These are phyloP conservation scores for Sarcophaga bullata DNA, from an alignment of 1,140 invertebrate genomes.

Conservation along the genomic window DNA sequence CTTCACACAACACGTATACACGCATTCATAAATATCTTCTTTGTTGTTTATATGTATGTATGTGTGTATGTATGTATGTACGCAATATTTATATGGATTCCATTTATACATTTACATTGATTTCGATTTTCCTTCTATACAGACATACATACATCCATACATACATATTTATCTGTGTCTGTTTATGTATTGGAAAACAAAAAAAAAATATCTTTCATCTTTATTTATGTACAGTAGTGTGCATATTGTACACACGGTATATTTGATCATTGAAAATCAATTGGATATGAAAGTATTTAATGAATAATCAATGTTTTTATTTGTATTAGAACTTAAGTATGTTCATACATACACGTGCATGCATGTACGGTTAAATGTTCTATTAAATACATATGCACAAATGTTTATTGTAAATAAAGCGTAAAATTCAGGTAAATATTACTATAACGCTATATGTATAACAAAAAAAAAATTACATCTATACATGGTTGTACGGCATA, in stretches of 20 bases:
- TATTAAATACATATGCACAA: background rate
- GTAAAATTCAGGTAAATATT: constrained; percentile 6
- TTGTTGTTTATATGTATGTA: too few species aligned
- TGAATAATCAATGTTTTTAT: constrained; percentile 29
- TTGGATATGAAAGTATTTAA: constrained; percentile 32
- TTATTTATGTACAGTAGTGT: background rate
- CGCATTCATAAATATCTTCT: too few species aligned
- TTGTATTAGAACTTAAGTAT: background rate
- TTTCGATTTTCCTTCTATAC: background rate
- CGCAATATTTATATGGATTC: too few species aligned
- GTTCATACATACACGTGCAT: too few species aligned
- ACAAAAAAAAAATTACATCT: too few species aligned
- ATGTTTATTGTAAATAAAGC: background rate
- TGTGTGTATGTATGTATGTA: too few species aligned
- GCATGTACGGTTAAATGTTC: background rate
- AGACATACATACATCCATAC: background rate
- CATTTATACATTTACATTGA: too few species aligned
- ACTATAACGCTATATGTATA: background rate
- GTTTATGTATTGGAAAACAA: background rate
- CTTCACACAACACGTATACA: too few species aligned
- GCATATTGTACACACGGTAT: background rate
- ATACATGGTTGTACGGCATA: too few species aligned
- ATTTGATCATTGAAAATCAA: constrained; percentile 34
- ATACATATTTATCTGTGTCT: background rate
- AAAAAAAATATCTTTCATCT: background rate